Evolutionary conservation across 1,140 invertebrate genomes (phyloP), one percentile per base, ranked within the genome.

Genomic region (Leptopilina clavipes): DNA sequence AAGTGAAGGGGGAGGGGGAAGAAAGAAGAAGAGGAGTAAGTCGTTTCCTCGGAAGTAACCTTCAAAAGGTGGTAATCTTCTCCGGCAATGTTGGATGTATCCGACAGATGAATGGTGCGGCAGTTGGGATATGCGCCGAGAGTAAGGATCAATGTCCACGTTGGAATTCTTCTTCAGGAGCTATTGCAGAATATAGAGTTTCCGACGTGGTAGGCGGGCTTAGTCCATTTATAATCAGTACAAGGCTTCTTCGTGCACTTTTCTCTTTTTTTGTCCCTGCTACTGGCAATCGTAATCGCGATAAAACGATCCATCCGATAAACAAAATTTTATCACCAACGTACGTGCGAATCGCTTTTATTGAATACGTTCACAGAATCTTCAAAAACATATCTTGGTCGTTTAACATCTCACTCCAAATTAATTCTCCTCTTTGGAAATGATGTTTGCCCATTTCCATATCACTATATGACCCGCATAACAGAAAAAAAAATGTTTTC

Each of bases 221-320:
- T 76, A 79, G 81, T 83, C 83, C 80, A 85, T 84, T 83, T 83
- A 85, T 84, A 84, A 84, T 84, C 80, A 78, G 79, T 79, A 80
- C 76, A 70, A 84, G 76, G 73, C 74, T 70, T 72, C 48, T 52
- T 3, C 45, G 45, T 71, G 71, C 78, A 31, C 25, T 65, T 77
- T 83, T 81, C 77, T 72, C 79, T 77, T 31, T 80, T 79, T 79
- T 82, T 76, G 76, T 72, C 44, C 74, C 7, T 40, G 72, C 79
- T 79, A 19, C 56, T 70, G 74, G 79, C 77, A 40, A 74, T 71
- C 75, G 76, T 74, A 70, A 74, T 73, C 78, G 76, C 25, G 25
- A 31, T 75, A 77, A n/a, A n/a, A 40, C 77, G 78, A 82, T 80
- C 79, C 73, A 78, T 75, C 74, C 76, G 18, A 76, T 76, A 74